A percentile compares a stretch with the other conserved stretches of the same genome.
phyloP scores from a whole-genome alignment of 2,888 invertebrate species.

The Morinoia aosen region DNA sequence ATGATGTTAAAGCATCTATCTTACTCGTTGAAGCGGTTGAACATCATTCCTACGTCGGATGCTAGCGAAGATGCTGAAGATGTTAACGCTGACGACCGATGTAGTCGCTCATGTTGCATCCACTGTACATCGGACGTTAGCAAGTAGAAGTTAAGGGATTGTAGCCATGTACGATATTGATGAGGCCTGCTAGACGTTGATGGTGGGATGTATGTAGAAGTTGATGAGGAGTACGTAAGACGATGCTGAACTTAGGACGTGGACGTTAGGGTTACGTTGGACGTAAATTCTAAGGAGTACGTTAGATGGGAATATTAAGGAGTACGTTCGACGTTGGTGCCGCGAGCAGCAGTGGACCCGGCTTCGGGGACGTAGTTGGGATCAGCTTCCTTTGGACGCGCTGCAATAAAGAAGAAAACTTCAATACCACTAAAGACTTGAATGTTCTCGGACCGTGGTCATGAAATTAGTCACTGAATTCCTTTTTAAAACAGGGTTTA shows the following conservation, averaged over 20 bases:
- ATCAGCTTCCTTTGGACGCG: slow-evolving; percentile 37
- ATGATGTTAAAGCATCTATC: not conserved
- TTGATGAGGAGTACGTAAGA: not conserved
- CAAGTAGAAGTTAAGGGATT: too few relatives aligned
- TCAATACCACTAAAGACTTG: not conserved
- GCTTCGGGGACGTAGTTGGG: slow-evolving; percentile 1
- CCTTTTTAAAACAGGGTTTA: too few relatives aligned
- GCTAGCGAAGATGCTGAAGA: too few relatives aligned
- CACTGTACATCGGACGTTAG: not conserved
- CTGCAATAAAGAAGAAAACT: slow-evolving; percentile 2
- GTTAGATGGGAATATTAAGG: not conserved
- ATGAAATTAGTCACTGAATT: too few relatives aligned
- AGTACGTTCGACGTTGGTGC: too few relatives aligned
- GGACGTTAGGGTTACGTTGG: not conserved
- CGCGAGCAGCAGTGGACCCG: not conserved
- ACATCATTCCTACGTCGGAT: too few relatives aligned
- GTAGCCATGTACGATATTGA: too few relatives aligned
- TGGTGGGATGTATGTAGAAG: not conserved
- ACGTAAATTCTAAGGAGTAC: not conserved
- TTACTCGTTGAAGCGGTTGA: not conserved
- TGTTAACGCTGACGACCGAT: not conserved
- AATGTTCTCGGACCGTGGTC: not conserved
- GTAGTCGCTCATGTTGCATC: not conserved
- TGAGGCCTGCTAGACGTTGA: not conserved
- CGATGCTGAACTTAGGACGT: not conserved